Percentiles rank a stretch among this genome's conserved stretches.
Conservation (phyloP, 2,888 invertebrate species). For the Eristalinus sepulchralis region DNA sequence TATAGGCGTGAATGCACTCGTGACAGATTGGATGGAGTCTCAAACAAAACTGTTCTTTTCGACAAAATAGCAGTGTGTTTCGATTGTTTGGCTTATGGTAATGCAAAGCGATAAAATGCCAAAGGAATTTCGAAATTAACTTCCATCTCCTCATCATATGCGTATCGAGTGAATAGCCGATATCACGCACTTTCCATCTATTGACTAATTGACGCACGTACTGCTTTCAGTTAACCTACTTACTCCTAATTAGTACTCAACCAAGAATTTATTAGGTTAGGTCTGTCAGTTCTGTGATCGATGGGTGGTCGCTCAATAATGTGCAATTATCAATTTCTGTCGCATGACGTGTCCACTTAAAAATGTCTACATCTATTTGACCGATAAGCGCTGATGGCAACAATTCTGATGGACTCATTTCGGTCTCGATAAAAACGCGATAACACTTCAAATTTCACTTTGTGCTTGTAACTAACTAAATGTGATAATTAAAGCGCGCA, state of each 20-base stretch:
- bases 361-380: background rate
- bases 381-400: conserved; percentile 10
- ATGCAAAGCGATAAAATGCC: no score
- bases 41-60: no score
- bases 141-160: background rate
- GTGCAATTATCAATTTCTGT: background rate
- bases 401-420: conserved; percentile 15
- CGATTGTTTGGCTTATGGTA: no score
- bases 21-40: no score
- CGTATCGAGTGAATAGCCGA: background rate
- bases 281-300: background rate
- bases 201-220: background rate
- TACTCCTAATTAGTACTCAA: background rate
- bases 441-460: no score
- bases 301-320: background rate
- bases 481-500: background rate
- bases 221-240: background rate
- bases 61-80: no score
- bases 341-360: background rate
- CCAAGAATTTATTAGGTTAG: background rate
- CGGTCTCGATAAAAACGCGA: background rate
- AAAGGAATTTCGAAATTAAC: no score
- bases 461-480: background rate
- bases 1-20: no score
- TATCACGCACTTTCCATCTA: background rate